Evolutionary conservation across 2,888 invertebrate genomes (phyloP).

Genomic region (Dasypogon diadema): DNA sequence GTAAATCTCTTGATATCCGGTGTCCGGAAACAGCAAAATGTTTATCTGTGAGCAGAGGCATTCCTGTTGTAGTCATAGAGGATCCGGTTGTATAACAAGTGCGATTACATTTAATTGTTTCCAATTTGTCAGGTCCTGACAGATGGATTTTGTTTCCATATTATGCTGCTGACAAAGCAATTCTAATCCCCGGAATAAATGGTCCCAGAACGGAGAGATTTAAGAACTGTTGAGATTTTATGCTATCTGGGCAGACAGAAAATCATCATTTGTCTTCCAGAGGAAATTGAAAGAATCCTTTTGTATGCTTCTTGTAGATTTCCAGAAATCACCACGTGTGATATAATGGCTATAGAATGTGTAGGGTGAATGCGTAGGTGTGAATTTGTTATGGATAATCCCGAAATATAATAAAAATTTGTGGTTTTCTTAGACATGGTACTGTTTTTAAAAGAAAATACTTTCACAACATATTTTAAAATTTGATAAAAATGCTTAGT

Average conservation of each 20-base stretch:
- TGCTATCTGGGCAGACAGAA: background rate
- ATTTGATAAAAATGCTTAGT: no score
- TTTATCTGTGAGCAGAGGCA: background rate
- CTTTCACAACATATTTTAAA: no score
- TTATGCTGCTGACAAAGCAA: background rate
- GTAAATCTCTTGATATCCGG: background rate
- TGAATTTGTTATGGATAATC: no score
- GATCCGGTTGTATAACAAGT: background rate
- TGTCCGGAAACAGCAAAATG: background rate
- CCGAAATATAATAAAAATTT: no score
- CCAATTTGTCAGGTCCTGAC: background rate
- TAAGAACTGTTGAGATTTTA: slow-evolving; percentile 2
- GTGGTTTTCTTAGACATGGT: no score
- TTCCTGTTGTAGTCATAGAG: background rate
- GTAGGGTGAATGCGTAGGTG: no score
- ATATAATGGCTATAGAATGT: no score
- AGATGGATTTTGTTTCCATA: slow-evolving; percentile 9
- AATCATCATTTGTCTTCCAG: background rate
- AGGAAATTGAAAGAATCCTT: background rate
- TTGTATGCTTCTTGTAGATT: background rate
- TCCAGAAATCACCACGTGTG: no score
- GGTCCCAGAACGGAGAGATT: background rate
- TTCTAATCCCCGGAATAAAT: background rate
- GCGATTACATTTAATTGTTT: slow-evolving; percentile 6
- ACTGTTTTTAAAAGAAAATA: no score